Base-by-base conservation (phyloP, 1,140 invertebrate species). In the Mya arenaria region DNA sequence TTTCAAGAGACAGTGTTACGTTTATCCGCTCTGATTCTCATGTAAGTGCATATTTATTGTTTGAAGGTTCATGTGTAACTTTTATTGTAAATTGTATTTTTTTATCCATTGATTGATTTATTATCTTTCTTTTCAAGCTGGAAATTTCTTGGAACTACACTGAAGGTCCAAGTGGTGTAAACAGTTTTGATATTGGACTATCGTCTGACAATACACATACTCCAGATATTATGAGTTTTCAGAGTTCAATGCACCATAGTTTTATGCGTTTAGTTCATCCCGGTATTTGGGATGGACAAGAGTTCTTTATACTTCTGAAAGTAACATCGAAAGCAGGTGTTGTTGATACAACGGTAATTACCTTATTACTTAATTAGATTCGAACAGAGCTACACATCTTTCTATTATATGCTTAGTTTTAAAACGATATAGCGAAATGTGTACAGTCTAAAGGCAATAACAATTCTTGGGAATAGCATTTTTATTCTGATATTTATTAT, bases 131-230 rank as follows among this genome's bases (percentile, higher is more conserved):
- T 19, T 60, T 62, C n/a, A 25, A 86, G 85, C 23, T 86, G 6
- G 65, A 62, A 30, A 37, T 86, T 19, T 85, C 82, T 56, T 86
- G 85, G 85, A 85, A 81, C 39, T 69, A 55, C 25, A 41, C 37
- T 34, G 72, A 82, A 23, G 25, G 13, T 17, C 28, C 73, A 4
- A 75, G 71, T 69, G 60, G 56, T 23, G 77, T 86, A 10, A 63
- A 80, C 56, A 83, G 83, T 36, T 85, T 75, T 56, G 58, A 84
- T 36, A 41, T 83, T 39, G 80, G 74, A 15, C 32, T 85, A 2
- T 65, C 71, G n/a, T 63, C 84, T 34, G 25, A 55, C 4, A 56
- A 8, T 19, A 13, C 23, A 23, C 8, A 23, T 6, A n/a, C 17
- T 39, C 71, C 72, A 44, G 83, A 86, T 65, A 48, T 82, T 0